These are phyloP conservation scores for Elachura formosa DNA, from an alignment of 2,113 vertebrate genomes.

Conservation along the genomic window DNA sequence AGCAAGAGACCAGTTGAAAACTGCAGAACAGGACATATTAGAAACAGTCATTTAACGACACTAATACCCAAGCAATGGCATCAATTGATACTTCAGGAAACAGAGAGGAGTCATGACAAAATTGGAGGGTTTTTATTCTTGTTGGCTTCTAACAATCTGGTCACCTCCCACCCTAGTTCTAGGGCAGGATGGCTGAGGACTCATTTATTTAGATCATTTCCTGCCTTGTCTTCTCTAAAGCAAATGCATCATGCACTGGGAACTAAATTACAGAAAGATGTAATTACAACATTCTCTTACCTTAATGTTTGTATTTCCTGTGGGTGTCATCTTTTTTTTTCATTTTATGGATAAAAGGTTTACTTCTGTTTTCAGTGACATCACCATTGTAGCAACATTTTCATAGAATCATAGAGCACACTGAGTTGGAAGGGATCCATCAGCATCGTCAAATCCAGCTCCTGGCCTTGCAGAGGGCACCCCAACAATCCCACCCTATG, in stretches of 20 bases:
- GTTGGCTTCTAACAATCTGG: neutral
- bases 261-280: neutral
- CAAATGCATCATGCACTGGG: rapidly evolving
- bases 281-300: neutral
- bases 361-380: neutral
- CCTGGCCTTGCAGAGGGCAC: neutral
- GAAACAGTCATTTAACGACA: neutral
- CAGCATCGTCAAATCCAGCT: neutral
- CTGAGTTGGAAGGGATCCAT: neutral
- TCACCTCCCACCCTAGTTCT: neutral
- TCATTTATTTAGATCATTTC: neutral
- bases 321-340: neutral
- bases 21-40: neutral
- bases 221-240: neutral
- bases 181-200: neutral
- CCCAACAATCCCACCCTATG: neutral
- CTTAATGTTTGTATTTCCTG: neutral
- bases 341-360: neutral
- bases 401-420: rapidly evolving
- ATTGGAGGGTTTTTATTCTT: neutral
- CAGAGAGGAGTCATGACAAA: neutral
- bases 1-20: neutral
- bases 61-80: neutral
- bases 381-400: neutral
- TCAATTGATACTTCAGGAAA: neutral